phyloP scores from a whole-genome alignment of 2,797 vertebrate species.

The Micropoecilia bifurca region DNA sequence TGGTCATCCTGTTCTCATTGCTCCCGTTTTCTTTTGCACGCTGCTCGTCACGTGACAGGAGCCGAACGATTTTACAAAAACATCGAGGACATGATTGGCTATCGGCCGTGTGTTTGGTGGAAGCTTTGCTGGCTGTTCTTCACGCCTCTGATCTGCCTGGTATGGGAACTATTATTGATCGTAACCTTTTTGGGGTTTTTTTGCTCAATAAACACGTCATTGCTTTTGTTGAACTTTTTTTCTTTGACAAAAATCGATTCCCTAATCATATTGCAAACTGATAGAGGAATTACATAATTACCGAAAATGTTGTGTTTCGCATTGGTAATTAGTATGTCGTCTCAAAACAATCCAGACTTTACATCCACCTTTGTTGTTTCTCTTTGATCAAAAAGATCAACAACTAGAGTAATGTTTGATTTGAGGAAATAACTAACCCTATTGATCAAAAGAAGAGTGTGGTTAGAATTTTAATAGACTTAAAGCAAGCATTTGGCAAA shows the following conservation, averaged over 20 bases:
- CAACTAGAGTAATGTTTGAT: background rate
- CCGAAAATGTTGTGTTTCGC: background rate
- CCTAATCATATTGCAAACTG: background rate
- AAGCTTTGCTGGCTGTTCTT: conserved; percentile 92
- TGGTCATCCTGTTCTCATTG: conserved; percentile 13
- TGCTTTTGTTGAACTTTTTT: background rate
- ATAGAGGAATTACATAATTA: background rate
- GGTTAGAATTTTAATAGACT: no score
- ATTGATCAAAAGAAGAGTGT: background rate
- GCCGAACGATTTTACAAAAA: conserved; percentile 90
- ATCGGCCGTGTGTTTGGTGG: conserved; percentile 90
- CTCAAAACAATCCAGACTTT: background rate
- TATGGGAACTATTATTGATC: conserved; percentile 55
- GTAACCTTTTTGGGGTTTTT: conserved; percentile 5
- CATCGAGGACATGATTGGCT: conserved; percentile 95
- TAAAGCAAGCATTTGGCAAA: no score
- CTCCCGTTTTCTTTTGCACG: conserved; percentile 11
- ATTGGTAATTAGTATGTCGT: background rate
- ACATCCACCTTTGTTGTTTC: background rate
- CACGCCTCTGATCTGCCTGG: conserved; percentile 90
- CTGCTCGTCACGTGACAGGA: conserved; percentile 71
- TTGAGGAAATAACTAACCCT: background rate
- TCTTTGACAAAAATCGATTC: conserved; percentile 10
- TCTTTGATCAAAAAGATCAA: background rate
- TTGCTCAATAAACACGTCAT: conserved; percentile 4